These are phyloP conservation scores for Nezara viridula DNA, from an alignment of 2,888 invertebrate species.

Conservation along the genomic window DNA sequence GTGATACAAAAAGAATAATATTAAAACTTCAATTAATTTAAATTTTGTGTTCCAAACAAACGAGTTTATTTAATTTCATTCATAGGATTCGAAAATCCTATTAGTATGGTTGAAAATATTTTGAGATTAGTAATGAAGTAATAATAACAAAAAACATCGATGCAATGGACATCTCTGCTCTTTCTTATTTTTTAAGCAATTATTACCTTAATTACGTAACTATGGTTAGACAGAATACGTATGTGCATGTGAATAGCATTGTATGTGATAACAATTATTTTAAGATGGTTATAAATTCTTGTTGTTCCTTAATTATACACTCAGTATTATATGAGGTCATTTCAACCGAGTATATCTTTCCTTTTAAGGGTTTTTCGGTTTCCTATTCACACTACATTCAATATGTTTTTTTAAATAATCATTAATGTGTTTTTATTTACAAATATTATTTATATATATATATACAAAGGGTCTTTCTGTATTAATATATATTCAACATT, in stretches of 20 bases:
- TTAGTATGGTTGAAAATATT: not conserved
- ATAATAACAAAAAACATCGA: not conserved
- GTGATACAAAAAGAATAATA: not conserved
- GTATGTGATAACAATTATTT: not conserved
- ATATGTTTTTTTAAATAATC: not conserved
- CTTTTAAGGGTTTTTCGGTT: not conserved
- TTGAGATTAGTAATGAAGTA: not conserved
- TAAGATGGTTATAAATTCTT: not conserved
- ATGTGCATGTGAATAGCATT: not conserved
- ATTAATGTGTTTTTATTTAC: not conserved
- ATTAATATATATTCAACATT: not conserved
- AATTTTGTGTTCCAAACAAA: not conserved
- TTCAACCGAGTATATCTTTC: not conserved
- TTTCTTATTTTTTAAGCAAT: not conserved
- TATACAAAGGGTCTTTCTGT: not conserved
- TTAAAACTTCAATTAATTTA: not conserved
- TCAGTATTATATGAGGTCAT: not conserved
- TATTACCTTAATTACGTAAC: not conserved
- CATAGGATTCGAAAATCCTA: not conserved
- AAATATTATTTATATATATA: too few relatives aligned
- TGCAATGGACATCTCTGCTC: not conserved
- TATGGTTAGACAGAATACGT: not conserved
- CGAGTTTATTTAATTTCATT: not conserved
- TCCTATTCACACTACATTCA: not conserved
- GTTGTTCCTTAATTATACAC: not conserved